phyloP scores from a whole-genome alignment of 2,797 vertebrate genomes.

The Neostethus bicornis region DNA sequence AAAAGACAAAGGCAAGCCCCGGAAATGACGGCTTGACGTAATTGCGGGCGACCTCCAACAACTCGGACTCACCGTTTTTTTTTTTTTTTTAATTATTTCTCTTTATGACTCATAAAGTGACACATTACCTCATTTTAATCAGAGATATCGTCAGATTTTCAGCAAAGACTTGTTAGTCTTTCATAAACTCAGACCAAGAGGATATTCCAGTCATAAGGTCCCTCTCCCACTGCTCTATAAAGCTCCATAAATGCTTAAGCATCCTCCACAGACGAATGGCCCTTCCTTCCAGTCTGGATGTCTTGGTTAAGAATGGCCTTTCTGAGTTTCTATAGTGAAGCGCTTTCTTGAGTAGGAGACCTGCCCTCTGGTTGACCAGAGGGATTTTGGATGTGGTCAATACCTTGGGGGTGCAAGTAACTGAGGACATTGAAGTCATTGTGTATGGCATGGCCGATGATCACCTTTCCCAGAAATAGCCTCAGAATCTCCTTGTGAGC shows the following conservation, averaged over 20 bases:
- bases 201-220: conserved; percentile 56
- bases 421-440: conserved; percentile 90
- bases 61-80: no score
- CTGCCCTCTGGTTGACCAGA: conserved; percentile 84
- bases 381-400: conserved; percentile 89
- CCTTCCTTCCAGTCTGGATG: conserved; percentile 86
- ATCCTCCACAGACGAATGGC: conserved; percentile 93
- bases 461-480: conserved; percentile 86
- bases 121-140: no score
- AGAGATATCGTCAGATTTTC: no score
- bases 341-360: conserved; percentile 65
- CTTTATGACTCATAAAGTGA: no score
- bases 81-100: no score
- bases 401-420: conserved; percentile 83
- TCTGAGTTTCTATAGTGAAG: conserved; percentile 88
- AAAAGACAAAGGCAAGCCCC: no score
- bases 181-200: neutral
- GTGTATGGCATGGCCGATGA: conserved; percentile 89
- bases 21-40: no score
- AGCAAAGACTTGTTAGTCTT: no score
- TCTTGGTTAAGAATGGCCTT: conserved; percentile 86
- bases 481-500: conserved; percentile 89
- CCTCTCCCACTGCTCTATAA: conserved; percentile 89
- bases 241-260: conserved; percentile 92
- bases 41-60: no score